phyloP scores from a whole-genome alignment of 2,888 invertebrate species.

The Cheilosia scutellata region DNA sequence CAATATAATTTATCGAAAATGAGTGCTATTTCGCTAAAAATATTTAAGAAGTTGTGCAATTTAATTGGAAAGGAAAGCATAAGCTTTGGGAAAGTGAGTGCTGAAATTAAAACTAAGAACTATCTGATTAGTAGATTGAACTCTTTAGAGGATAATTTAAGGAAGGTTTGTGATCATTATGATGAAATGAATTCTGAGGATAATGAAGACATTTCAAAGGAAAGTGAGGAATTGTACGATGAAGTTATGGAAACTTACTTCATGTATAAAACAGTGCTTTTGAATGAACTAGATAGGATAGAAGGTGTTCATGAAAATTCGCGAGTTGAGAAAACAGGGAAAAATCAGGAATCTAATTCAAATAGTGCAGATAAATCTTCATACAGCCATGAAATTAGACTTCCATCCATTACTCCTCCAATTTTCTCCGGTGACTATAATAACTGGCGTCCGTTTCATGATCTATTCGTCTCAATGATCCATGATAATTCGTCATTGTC shows the following conservation, averaged over 20 bases:
- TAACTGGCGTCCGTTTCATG: conserved; percentile 23
- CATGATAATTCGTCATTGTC: conserved; percentile 6
- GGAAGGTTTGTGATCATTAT: conserved; percentile 3
- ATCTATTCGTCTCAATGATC: conserved; percentile 10
- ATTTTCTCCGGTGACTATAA: conserved; percentile 17
- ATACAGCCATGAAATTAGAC: not conserved
- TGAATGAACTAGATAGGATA: conserved; percentile 8
- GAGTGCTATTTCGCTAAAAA: conserved; percentile 1
- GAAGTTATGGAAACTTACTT: conserved; percentile 15
- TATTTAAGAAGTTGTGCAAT: conserved; percentile 10
- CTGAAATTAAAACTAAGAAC: conserved; percentile 13
- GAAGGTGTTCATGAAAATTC: conserved; percentile 7
- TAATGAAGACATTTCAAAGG: not conserved
- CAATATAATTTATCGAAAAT: not conserved
- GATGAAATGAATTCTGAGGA: conserved; percentile 6
- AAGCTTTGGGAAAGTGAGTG: not conserved
- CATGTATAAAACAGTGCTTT: not conserved
- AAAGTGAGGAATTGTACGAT: conserved; percentile 12
- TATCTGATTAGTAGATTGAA: conserved; percentile 17
- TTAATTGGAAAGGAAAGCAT: not conserved
- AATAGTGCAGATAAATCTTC: not conserved
- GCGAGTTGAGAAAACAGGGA: not conserved
- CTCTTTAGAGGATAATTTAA: not conserved
- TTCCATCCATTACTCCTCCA: conserved; percentile 12
- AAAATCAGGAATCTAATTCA: not conserved